Evolutionary conservation across 2,797 vertebrate genomes (phyloP).

Genomic region (Sus cebifrons): DNA sequence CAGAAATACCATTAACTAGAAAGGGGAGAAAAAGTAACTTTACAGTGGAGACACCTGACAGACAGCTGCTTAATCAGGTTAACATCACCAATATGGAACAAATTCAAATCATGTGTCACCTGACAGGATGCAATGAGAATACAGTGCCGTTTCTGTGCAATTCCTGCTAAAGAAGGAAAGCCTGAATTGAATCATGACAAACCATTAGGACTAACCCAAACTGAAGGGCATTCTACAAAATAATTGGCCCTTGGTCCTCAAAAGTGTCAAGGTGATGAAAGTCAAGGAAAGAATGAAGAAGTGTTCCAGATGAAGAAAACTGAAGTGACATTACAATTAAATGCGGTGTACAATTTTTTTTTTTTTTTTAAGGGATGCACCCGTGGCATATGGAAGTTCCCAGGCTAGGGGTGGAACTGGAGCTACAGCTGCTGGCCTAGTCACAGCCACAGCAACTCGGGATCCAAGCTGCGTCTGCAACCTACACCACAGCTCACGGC

Average conservation of each 20-base stretch:
- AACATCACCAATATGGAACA: background rate
- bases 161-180: slow-evolving; percentile 41
- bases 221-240: background rate
- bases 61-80: slow-evolving; percentile 11
- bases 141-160: background rate
- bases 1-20: slow-evolving; percentile 35
- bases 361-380: too few relatives aligned
- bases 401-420: too few relatives aligned
- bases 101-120: slow-evolving; percentile 25
- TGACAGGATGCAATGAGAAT: background rate
- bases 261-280: slow-evolving; percentile 40
- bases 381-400: too few relatives aligned
- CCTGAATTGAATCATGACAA: slow-evolving; percentile 4
- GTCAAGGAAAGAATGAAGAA: background rate
- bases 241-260: background rate
- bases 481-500: too few relatives aligned
- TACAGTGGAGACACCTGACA: background rate
- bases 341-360: slow-evolving; percentile 24
- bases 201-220: slow-evolving; percentile 3
- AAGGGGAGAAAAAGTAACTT: slow-evolving; percentile 28
- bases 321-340: slow-evolving; percentile 9
- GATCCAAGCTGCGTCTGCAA: too few relatives aligned
- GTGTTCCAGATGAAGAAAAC: slow-evolving; percentile 40
- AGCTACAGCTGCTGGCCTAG: too few relatives aligned
- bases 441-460: too few relatives aligned